Conservation (phyloP, 2,797 vertebrate genomes). For the Erethizon dorsatum region DNA sequence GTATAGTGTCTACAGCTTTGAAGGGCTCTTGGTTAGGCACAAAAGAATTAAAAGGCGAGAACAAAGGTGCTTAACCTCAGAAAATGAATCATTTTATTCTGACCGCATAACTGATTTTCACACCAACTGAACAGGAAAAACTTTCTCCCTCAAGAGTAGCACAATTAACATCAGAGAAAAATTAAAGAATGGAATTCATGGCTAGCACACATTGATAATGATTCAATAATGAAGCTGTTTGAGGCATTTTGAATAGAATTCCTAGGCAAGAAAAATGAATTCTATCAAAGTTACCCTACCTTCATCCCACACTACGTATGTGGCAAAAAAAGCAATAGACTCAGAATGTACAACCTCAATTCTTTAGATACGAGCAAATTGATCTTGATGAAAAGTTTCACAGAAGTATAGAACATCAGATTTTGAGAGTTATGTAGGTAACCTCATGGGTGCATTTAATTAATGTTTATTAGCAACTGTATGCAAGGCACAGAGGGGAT, state of each 20-base stretch:
- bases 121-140: conserved; percentile 6
- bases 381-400: not conserved
- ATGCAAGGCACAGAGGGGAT: conserved; percentile 57
- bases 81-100: conserved; percentile 55
- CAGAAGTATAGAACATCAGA: not conserved
- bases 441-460: not conserved
- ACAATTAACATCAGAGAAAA: not conserved
- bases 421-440: not conserved
- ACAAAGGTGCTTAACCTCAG: not conserved
- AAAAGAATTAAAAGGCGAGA: not conserved
- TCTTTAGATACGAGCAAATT: not conserved
- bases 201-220: not conserved
- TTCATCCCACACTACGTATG: not conserved
- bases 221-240: not conserved
- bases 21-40: not conserved
- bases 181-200: not conserved
- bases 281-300: not conserved
- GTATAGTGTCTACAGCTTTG: not conserved
- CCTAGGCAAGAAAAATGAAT: not conserved
- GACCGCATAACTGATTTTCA: not conserved
- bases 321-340: not conserved
- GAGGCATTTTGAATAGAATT: conserved; percentile 54
- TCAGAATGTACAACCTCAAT: not conserved
- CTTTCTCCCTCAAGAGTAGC: not conserved
- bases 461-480: conserved; percentile 41